phyloP scores from a whole-genome alignment of 2,888 invertebrate genomes.

The Lasius platythorax region DNA sequence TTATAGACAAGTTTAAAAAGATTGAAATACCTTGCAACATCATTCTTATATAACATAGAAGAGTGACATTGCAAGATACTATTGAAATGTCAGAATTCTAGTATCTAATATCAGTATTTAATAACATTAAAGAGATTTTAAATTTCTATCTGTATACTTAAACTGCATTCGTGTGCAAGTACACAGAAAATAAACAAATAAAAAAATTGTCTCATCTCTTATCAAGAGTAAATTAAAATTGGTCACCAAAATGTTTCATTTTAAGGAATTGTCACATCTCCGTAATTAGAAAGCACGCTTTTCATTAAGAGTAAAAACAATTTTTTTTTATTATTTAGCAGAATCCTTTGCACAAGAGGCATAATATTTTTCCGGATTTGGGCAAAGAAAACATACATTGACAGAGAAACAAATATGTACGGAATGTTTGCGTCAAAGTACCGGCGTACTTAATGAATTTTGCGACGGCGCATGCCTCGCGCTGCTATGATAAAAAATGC shows the following conservation, averaged over 20 bases:
- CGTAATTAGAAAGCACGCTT: constrained; percentile 6
- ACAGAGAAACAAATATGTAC: background rate
- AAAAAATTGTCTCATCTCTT: background rate
- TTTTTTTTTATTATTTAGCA: background rate
- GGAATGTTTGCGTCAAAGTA: background rate
- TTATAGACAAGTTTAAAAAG: background rate
- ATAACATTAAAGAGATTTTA: background rate
- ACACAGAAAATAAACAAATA: background rate
- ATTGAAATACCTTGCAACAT: background rate
- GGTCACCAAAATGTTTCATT: background rate
- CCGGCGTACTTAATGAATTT: constrained; percentile 19
- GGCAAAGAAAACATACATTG: background rate
- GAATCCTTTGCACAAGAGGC: background rate
- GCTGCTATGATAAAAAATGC: background rate
- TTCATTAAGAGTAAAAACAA: background rate
- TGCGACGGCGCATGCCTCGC: background rate
- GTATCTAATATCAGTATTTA: background rate
- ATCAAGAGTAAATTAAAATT: constrained; percentile 1
- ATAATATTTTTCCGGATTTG: background rate
- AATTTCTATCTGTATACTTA: background rate
- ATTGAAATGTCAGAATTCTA: background rate
- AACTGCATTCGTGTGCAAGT: background rate
- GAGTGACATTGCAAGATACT: background rate
- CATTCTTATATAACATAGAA: background rate
- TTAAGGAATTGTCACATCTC: background rate